phyloP scores from a whole-genome alignment of 2,113 vertebrate genomes.

The Callithrix jacchus region DNA sequence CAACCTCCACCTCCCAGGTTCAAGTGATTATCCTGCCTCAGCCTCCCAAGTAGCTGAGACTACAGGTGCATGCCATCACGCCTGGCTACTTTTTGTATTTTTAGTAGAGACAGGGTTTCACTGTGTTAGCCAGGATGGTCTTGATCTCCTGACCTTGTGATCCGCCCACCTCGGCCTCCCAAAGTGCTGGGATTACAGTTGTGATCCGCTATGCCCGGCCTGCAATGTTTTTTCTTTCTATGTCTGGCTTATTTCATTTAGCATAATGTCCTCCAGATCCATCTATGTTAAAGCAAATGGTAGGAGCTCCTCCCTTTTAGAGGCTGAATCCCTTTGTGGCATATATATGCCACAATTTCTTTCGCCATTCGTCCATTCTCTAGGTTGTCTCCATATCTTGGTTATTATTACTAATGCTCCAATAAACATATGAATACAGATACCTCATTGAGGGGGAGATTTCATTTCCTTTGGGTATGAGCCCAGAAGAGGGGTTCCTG shows the following conservation, averaged over 20 bases:
- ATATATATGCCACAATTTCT: not conserved
- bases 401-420: not conserved
- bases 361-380: not conserved
- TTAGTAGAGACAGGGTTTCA: too few relatives aligned
- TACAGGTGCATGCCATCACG: too few relatives aligned
- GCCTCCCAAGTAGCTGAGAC: too few relatives aligned
- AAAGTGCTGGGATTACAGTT: too few relatives aligned
- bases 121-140: too few relatives aligned
- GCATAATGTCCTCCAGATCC: not conserved
- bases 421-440: not conserved
- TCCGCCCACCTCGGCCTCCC: too few relatives aligned
- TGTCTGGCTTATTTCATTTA: not conserved
- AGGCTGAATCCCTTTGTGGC: not conserved
- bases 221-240: too few relatives aligned
- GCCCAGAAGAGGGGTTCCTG: not conserved
- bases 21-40: too few relatives aligned
- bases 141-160: too few relatives aligned
- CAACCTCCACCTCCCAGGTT: too few relatives aligned
- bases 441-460: not conserved
- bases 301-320: not conserved
- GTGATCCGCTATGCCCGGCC: too few relatives aligned
- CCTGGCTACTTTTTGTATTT: too few relatives aligned
- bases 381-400: not conserved
- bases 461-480: not conserved
- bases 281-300: not conserved